Conservation (phyloP, 2,797 vertebrate genomes). For the Lemur catta region DNA sequence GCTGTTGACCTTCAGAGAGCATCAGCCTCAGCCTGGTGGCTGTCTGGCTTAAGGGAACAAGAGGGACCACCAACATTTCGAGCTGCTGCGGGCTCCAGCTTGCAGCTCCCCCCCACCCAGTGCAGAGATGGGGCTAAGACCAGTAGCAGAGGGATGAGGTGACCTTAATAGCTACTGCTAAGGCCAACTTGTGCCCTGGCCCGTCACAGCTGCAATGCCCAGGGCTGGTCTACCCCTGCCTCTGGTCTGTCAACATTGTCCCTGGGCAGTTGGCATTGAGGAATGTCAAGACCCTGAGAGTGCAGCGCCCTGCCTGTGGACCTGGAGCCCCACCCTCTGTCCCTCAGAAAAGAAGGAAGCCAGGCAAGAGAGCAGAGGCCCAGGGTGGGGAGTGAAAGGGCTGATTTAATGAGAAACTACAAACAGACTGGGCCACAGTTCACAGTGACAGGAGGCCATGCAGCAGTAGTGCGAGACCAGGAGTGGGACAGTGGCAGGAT, state of each 20-base stretch:
- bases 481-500: slow-evolving; percentile 27
- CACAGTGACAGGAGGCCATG: slow-evolving; percentile 73
- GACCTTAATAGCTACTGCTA: not conserved
- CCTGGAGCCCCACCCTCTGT: slow-evolving; percentile 37
- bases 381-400: slow-evolving; percentile 42
- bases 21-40: not conserved
- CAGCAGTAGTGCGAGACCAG: slow-evolving; percentile 53
- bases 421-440: slow-evolving; percentile 61
- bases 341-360: slow-evolving; percentile 68
- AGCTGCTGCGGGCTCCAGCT: not conserved
- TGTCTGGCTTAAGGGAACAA: not conserved
- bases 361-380: slow-evolving; percentile 66
- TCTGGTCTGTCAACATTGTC: not conserved
- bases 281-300: not conserved
- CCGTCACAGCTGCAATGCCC: not conserved
- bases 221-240: not conserved
- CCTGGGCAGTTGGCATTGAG: not conserved
- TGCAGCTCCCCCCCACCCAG: not conserved
- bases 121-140: not conserved
- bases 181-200: not conserved
- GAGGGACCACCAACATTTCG: not conserved
- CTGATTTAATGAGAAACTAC: slow-evolving; percentile 77
- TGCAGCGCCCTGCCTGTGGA: not conserved
- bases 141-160: not conserved
- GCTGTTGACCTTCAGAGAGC: not conserved